phyloP scores from a whole-genome alignment of 1,140 invertebrate species.

The Dermatophagoides farinae region DNA sequence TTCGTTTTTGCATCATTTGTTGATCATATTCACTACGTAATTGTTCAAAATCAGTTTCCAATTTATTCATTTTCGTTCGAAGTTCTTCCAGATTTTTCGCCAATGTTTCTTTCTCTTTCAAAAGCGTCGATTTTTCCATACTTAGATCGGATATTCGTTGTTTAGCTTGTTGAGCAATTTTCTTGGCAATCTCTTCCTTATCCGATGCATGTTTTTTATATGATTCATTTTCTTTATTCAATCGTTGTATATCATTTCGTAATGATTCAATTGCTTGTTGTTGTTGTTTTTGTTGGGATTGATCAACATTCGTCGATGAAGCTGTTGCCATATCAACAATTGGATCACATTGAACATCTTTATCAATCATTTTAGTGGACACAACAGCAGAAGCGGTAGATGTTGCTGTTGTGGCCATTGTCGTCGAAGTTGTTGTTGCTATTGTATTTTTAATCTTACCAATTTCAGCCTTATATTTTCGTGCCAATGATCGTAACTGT shows the following conservation, averaged over 20 bases:
- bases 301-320: not conserved
- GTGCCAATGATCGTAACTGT: not conserved
- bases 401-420: too few species aligned
- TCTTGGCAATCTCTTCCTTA: constrained; percentile 1
- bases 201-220: not conserved
- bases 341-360: not conserved
- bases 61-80: not conserved
- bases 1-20: not conserved
- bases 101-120: not conserved
- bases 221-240: not conserved
- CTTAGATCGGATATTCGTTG: not conserved
- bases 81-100: not conserved
- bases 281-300: not conserved
- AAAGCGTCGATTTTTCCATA: not conserved
- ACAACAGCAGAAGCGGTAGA: too few species aligned
- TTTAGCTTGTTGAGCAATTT: constrained; percentile 4
- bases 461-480: not conserved
- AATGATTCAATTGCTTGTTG: not conserved
- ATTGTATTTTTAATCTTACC: not conserved
- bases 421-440: too few species aligned
- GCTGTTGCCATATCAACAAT: not conserved
- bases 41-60: not conserved
- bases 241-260: not conserved
- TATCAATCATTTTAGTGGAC: not conserved
- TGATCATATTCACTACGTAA: not conserved